These are phyloP conservation scores for Edolisoma coerulescens DNA, from an alignment of 2,113 vertebrate species.

Conservation along the genomic window DNA sequence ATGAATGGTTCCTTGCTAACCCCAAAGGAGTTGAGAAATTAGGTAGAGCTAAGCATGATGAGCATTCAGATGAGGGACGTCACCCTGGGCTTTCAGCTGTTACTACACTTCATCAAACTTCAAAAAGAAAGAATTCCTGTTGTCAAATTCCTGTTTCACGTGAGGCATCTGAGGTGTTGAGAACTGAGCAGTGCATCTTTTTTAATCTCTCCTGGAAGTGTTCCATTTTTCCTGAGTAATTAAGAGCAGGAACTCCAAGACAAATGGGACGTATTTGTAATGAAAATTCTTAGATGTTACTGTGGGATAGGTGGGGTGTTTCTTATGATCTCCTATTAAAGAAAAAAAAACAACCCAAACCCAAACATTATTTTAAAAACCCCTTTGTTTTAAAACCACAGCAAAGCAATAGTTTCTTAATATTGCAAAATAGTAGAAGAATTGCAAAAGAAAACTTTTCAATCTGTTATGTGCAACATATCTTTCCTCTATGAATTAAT, in stretches of 20 bases:
- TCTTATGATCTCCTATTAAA: background rate
- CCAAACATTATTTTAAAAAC: background rate
- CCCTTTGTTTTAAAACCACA: background rate
- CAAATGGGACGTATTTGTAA: background rate
- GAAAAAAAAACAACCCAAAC: background rate
- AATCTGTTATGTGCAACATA: background rate
- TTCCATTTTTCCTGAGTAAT: constrained; percentile 7
- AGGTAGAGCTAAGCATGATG: background rate
- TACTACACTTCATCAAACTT: background rate
- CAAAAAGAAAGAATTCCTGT: background rate
- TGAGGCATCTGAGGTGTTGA: background rate
- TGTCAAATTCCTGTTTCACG: background rate
- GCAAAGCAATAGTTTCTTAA: background rate
- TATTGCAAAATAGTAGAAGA: background rate
- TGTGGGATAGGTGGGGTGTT: background rate
- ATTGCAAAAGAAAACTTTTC: background rate
- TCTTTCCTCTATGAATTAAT: background rate
- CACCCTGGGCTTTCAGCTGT: background rate
- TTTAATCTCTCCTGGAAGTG: background rate
- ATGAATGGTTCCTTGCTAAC: background rate
- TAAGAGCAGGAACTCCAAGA: background rate
- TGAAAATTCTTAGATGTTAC: background rate
- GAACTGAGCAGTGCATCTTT: background rate
- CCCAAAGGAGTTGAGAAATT: background rate
- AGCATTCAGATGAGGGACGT: background rate